Base-by-base conservation (phyloP, 2,113 vertebrate genomes). In the Coturnix japonica region DNA sequence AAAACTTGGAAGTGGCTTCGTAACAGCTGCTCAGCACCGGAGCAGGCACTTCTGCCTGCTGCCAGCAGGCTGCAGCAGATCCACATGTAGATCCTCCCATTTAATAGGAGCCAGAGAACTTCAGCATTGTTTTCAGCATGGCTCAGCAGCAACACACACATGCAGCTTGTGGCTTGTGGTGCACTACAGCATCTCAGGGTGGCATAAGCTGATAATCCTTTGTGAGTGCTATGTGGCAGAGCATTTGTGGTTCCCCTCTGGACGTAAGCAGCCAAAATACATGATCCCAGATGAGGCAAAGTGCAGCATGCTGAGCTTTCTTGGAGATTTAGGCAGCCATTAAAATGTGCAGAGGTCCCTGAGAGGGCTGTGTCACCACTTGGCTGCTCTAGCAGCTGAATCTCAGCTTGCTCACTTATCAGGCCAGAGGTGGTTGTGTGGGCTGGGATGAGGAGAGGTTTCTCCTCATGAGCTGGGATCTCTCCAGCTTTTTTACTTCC, bases 61-160 rank as follows among this genome's bases (percentile, higher is more conserved):
- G 82, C 88, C 35, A 0, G 84, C 57, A 96, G 95, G 95, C 95
- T 3, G 94, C 94, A 92, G 89, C 85, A 93, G 44, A 57, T 46
- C 59, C 20, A 0, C 2, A 0, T 25, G 51, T 44, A 1, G 26
- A 53, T 23, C 47, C 1, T 4, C 11, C 65, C 0, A 6, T 3
- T 69, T 43, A 44, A 39, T 56, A 4, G 9, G 80, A 91, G 70
- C 78, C 3, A 3, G 60, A 9, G 2, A 22, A 49, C 31, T 64
- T n/a, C 49, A 1, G 5, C n/a, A 23, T 81, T 25, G 22, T n/a
- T 35, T 78, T 51, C 53, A 1, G 0, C 2, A 13, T 13, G 44
- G 25, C 25, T 57, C 3, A 3, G 43, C 65, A 10, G 5, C 7
- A 4, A 22, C n/a, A 23, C 11, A 9, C 19, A 21, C 18, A 11